Percentiles rank a stretch among this genome's conserved stretches.
Conservation (phyloP, 2,888 invertebrate species). For the Morpho achilles region DNA sequence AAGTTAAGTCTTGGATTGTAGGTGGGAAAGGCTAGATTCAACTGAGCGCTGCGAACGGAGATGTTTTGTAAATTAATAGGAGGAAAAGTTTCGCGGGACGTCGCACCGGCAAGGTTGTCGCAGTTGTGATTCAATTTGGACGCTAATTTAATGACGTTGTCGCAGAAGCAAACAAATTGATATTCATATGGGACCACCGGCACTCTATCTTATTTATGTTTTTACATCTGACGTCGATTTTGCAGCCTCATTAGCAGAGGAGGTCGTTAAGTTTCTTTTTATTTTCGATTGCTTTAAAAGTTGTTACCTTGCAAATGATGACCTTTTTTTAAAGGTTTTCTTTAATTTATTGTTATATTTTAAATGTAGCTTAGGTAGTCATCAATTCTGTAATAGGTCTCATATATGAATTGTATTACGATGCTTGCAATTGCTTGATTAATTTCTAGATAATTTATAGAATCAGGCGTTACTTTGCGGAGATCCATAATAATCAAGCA, state of each 20-base stretch:
- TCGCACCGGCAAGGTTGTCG: slow-evolving; percentile 74
- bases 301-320: too few species aligned
- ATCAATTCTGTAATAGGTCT: neutral
- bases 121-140: slow-evolving; percentile 79
- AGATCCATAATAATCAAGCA: too few species aligned
- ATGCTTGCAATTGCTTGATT: too few species aligned
- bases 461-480: too few species aligned
- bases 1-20: slow-evolving; percentile 51
- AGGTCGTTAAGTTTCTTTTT: slow-evolving; percentile 24
- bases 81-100: slow-evolving; percentile 76
- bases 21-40: slow-evolving; percentile 47
- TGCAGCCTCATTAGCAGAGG: slow-evolving; percentile 37
- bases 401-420: too few species aligned
- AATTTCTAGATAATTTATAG: too few species aligned
- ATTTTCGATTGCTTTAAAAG: slow-evolving; percentile 4
- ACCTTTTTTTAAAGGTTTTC: too few species aligned
- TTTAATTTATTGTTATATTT: neutral
- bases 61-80: slow-evolving; percentile 78
- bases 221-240: slow-evolving; percentile 35
- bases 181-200: slow-evolving; percentile 75
- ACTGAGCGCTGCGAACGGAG: slow-evolving; percentile 44
- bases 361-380: neutral
- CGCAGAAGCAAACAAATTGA: slow-evolving; percentile 74
- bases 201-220: slow-evolving; percentile 61
- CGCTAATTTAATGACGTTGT: slow-evolving; percentile 78